These are phyloP conservation scores for Tachuris rubrigastra DNA, from an alignment of 2,113 vertebrate species.

Conservation along the genomic window DNA sequence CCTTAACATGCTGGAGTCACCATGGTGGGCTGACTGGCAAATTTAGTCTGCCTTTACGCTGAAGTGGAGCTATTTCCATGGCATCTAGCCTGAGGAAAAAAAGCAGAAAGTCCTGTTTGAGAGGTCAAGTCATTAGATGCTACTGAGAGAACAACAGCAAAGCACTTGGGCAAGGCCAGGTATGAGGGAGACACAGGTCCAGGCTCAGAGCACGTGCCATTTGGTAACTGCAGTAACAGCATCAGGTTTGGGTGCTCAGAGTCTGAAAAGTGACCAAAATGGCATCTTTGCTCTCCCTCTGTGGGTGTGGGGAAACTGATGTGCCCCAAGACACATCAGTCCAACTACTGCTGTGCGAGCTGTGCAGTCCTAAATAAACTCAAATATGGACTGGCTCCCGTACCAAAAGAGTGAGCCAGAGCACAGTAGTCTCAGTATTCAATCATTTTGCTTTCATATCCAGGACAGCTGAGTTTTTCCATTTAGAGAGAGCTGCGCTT, in stretches of 20 bases:
- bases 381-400: neutral
- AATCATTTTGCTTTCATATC: neutral
- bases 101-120: constrained; percentile 1
- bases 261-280: neutral
- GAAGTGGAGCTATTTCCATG: neutral
- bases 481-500: neutral
- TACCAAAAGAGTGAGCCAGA: neutral
- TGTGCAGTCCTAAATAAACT: neutral
- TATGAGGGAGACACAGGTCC: neutral
- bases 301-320: neutral
- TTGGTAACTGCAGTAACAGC: neutral
- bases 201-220: neutral
- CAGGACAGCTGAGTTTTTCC: neutral
- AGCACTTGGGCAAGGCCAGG: neutral
- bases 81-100: neutral
- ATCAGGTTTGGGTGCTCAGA: neutral
- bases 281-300: neutral
- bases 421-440: neutral
- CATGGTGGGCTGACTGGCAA: neutral
- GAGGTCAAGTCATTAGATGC: neutral
- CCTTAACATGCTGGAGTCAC: neutral
- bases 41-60: neutral
- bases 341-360: neutral
- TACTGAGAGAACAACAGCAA: neutral
- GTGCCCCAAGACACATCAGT: rapidly evolving